Evolutionary conservation across 2,797 vertebrate species (phyloP).

Genomic region (Poeciliopsis paucimaculata): DNA sequence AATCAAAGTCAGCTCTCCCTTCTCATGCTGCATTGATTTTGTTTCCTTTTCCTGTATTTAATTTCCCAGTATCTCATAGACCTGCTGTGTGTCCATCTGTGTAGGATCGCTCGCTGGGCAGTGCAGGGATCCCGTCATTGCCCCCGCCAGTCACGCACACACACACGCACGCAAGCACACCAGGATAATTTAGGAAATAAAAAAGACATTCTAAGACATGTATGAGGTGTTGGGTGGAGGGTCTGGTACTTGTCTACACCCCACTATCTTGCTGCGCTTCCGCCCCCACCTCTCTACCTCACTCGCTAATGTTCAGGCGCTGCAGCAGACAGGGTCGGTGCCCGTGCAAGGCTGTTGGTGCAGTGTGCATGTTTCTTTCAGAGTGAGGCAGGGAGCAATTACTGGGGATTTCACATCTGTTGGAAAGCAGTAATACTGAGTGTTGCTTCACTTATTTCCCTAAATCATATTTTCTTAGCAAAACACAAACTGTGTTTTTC

Average conservation of each 20-base stretch:
- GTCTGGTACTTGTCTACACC: constrained; percentile 34
- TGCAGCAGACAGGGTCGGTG: constrained; percentile 69
- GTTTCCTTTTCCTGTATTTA: constrained; percentile 74
- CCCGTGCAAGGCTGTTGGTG: constrained; percentile 65
- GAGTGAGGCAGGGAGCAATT: constrained; percentile 35
- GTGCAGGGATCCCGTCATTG: constrained; percentile 49
- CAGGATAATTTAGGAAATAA: constrained; percentile 35
- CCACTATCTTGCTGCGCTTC: constrained; percentile 25
- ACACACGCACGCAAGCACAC: constrained; percentile 22
- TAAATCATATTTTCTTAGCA: neutral
- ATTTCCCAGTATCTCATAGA: constrained; percentile 67
- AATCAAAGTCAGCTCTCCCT: constrained; percentile 71
- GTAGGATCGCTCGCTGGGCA: constrained; percentile 50
- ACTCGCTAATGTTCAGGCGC: constrained; percentile 57
- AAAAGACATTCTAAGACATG: constrained; percentile 62
- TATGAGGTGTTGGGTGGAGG: constrained; percentile 44
- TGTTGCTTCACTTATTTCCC: constrained; percentile 19
- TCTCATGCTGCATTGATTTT: constrained; percentile 72
- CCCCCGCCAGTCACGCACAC: constrained; percentile 46
- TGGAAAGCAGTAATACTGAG: constrained; percentile 16
- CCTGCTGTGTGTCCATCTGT: constrained; percentile 70
- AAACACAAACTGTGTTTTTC: neutral
- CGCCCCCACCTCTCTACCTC: constrained; percentile 33
- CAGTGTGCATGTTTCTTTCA: constrained; percentile 60
- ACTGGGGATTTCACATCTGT: constrained; percentile 17